These are phyloP conservation scores for Yponomeuta cagnagella DNA, from an alignment of 2,888 invertebrate genomes.

Conservation along the genomic window DNA sequence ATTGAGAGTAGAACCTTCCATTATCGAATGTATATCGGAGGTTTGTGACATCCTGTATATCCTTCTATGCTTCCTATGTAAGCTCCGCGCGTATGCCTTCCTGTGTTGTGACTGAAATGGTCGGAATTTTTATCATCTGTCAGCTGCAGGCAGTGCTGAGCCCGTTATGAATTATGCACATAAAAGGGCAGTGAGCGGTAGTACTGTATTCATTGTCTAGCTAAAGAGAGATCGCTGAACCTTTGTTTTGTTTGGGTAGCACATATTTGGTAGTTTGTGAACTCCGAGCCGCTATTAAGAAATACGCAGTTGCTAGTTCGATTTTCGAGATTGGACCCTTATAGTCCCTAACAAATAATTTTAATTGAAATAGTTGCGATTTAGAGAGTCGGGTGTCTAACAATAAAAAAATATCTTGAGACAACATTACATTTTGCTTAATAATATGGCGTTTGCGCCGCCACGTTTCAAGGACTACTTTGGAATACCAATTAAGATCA, in stretches of 20 bases:
- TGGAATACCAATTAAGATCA: background rate
- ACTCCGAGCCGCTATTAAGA: background rate
- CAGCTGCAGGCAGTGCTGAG: constrained; percentile 32
- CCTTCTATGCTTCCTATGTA: background rate
- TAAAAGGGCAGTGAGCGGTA: constrained; percentile 2
- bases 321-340: no score
- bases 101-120: constrained; percentile 32
- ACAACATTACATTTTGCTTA: no score
- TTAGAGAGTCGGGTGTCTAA: no score
- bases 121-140: constrained; percentile 53
- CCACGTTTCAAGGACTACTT: background rate
- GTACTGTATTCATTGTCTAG: constrained; percentile 32
- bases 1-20: no score
- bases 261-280: background rate
- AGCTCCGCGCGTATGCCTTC: background rate
- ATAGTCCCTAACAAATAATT: no score
- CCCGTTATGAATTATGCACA: constrained; percentile 59
- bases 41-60: background rate
- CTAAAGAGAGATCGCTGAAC: constrained; percentile 26
- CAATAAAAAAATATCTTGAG: no score
- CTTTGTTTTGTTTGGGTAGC: constrained; percentile 9
- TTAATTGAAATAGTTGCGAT: no score
- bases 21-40: no score
- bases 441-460: background rate
- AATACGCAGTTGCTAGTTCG: no score